Conservation (phyloP, 1,140 invertebrate species). For the Leptoteleia sp. region DNA sequence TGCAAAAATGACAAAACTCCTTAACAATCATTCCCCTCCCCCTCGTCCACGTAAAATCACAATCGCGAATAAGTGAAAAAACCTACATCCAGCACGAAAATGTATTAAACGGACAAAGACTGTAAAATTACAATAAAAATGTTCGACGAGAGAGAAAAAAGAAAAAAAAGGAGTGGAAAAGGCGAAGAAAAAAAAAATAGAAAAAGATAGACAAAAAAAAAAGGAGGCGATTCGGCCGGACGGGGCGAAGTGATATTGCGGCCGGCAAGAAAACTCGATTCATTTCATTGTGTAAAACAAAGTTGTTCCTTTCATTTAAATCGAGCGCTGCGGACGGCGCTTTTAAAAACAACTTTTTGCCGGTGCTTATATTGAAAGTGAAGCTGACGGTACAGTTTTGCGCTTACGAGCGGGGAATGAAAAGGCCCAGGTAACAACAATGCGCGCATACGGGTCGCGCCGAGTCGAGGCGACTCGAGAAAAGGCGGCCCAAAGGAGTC, state of each 20-base stretch:
- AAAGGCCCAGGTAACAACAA: slow-evolving; percentile 66
- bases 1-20: too few relatives aligned
- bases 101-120: too few relatives aligned
- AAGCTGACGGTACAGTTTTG: slow-evolving; percentile 66
- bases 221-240: slow-evolving; percentile 9
- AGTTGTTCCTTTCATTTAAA: slow-evolving; percentile 64
- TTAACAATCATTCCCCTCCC: too few relatives aligned
- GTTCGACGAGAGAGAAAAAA: slow-evolving; percentile 3
- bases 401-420: slow-evolving; percentile 60
- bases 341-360: slow-evolving; percentile 63
- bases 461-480: slow-evolving; percentile 61
- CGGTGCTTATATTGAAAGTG: slow-evolving; percentile 58
- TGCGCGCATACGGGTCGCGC: slow-evolving; percentile 49
- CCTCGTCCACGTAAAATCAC: too few relatives aligned
- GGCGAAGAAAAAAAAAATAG: too few relatives aligned
- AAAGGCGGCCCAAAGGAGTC: slow-evolving; percentile 78
- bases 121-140: slow-evolving; percentile 11
- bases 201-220: slow-evolving; percentile 10
- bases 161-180: not conserved
- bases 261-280: slow-evolving; percentile 58
- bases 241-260: slow-evolving; percentile 39
- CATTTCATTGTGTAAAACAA: slow-evolving; percentile 65
- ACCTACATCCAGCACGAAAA: too few relatives aligned
- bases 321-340: slow-evolving; percentile 49
- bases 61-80: too few relatives aligned